Conservation (phyloP, 2,113 vertebrate species). For the Gallinago undulata region DNA sequence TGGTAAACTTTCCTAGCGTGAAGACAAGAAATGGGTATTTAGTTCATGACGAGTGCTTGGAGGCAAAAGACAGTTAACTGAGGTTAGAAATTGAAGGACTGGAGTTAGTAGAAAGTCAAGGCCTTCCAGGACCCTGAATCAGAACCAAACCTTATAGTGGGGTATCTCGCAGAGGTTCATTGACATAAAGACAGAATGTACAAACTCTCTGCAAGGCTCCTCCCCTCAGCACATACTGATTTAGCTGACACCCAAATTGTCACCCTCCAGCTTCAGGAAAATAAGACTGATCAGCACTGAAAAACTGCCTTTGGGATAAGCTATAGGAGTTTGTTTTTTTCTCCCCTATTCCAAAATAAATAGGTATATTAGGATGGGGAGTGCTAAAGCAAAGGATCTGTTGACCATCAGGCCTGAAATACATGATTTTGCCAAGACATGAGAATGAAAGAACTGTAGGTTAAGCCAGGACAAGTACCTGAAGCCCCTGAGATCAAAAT, state of each 20-base stretch:
- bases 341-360: neutral
- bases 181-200: neutral
- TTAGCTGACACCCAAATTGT: neutral
- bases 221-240: neutral
- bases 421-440: neutral
- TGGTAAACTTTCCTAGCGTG: slow-evolving; percentile 87
- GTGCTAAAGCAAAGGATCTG: neutral
- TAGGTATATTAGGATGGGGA: neutral
- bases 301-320: neutral
- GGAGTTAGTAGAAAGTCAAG: neutral
- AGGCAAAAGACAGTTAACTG: neutral
- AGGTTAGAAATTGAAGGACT: neutral
- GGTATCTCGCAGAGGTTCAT: rapidly evolving
- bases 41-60: neutral
- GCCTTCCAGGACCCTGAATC: neutral
- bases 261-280: neutral
- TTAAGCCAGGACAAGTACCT: neutral
- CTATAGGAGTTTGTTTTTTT: neutral
- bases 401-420: neutral
- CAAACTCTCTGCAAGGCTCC: neutral
- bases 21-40: neutral
- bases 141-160: neutral
- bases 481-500: neutral
- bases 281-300: neutral
- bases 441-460: neutral